phyloP scores from a whole-genome alignment of 2,888 invertebrate species.

The Mylabris sibirica region DNA sequence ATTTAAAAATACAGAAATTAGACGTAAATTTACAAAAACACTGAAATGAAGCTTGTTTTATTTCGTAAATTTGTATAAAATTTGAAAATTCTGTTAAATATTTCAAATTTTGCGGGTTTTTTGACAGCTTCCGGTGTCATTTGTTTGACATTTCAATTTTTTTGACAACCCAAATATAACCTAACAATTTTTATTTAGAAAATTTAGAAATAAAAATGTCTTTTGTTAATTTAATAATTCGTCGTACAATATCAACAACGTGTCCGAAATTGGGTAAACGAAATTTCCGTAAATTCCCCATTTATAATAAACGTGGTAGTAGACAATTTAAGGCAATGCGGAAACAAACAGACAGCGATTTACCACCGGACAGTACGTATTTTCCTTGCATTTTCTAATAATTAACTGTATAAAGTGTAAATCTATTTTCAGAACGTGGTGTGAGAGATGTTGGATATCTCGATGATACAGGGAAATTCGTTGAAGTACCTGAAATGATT shows the following conservation, averaged over 20 bases:
- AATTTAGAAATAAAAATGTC: constrained; percentile 40
- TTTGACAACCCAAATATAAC: constrained; percentile 3
- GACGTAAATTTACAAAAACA: too few relatives aligned
- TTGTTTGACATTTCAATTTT: constrained; percentile 13
- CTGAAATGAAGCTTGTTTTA: too few relatives aligned
- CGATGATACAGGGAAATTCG: constrained; percentile 66
- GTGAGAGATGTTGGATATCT: constrained; percentile 71
- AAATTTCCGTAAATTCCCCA: constrained; percentile 82
- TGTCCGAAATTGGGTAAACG: constrained; percentile 70
- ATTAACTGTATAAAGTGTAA: not conserved
- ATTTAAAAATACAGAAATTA: too few relatives aligned
- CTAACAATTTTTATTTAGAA: not conserved
- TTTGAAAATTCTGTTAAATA: not conserved
- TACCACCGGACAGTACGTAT: constrained; percentile 71
- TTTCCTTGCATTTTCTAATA: constrained; percentile 4
- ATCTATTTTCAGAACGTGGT: constrained; percentile 66
- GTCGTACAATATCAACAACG: constrained; percentile 65
- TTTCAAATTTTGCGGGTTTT: not conserved
- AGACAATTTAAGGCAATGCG: constrained; percentile 70
- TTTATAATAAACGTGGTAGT: constrained; percentile 80
- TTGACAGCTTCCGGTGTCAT: not conserved
- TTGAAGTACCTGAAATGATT: constrained; percentile 83
- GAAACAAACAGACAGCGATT: constrained; percentile 66
- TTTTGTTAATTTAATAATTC: constrained; percentile 55
- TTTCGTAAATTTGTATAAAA: too few relatives aligned